Evolutionary conservation across 2,797 vertebrate genomes (phyloP), one percentile per base, ranked within the genome.

Genomic region (Chrysocyon brachyurus): DNA sequence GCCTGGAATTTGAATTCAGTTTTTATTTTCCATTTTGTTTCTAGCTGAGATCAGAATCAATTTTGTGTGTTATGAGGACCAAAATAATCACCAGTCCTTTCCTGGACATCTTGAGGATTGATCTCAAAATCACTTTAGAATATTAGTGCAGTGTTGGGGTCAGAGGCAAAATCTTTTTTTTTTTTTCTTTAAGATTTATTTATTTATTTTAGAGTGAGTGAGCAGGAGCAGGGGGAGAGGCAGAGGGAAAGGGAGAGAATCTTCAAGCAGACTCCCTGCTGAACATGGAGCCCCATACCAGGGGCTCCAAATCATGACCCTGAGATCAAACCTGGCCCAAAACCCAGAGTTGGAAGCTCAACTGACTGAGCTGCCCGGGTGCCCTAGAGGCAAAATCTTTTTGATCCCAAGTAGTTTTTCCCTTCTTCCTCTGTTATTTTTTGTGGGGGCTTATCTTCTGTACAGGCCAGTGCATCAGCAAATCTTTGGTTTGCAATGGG

Each of bases 401-500:
- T 61, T 6, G 24, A 87, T 36, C 4, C 24, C 5, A 3, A 9
- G 16, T n/a, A 19, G 33, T 14, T 12, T 52, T 90, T 85, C 16
- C 10, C 12, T 52, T 86, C 59, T 83, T 33, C 11, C 6, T 87
- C n/a, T 82, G 92, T 70, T 36, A n/a, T 56, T 84, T 92, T 63
- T 59, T 33, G 31, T 16, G 79, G 12, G 1, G 14, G 26, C 14
- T 75, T 81, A 88, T 92, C 17, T 78, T 91, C 28, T 61, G 96
- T 87, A 54, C 98, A 98, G 99, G 99, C 95, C 99, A 99, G 97
- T 99, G 99, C 85, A 99, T 99, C 97, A 99, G 99, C 96, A 98
- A 68, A 81, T 98, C 98, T 36, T 98, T 99, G 97, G 98, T 99
- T 91, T 99, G 99, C 98, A 99, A 99, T 24, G 99, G 99, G 1